These are phyloP conservation scores for Nestor notabilis DNA, from an alignment of 2,113 vertebrate species.

Conservation along the genomic window DNA sequence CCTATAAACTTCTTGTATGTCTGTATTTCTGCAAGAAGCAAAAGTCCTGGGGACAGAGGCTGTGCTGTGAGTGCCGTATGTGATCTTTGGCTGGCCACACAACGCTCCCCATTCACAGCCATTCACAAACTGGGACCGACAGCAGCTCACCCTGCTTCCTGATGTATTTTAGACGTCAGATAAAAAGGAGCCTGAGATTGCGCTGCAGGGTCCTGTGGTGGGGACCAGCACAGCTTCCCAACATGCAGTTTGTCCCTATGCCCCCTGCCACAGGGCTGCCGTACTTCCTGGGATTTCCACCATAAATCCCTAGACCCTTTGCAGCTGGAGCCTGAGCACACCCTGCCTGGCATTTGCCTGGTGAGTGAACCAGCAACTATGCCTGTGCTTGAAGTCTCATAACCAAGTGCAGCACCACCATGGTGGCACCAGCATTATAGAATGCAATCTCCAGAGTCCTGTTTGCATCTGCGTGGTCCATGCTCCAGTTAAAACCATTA, in stretches of 20 bases:
- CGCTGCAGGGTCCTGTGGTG: accelerated
- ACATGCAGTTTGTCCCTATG: neutral
- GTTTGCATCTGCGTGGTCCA: neutral
- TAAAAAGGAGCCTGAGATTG: neutral
- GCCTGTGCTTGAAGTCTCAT: neutral
- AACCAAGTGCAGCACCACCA: neutral
- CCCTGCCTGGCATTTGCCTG: neutral
- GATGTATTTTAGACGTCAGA: neutral
- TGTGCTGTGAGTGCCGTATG: neutral
- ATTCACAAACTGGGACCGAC: neutral
- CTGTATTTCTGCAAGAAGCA: neutral
- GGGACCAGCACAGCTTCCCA: neutral
- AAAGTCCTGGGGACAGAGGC: conserved; percentile 32
- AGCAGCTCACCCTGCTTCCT: neutral
- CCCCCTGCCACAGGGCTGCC: neutral
- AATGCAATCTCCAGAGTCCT: neutral
- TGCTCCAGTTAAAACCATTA: neutral
- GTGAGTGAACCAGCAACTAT: accelerated
- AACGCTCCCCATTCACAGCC: conserved; percentile 36
- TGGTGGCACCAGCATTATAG: accelerated
- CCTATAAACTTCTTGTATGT: neutral
- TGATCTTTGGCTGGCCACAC: conserved; percentile 19
- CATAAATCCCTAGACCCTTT: neutral
- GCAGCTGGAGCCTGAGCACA: neutral
- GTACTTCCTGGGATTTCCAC: neutral